Base-by-base conservation (phyloP, 2,888 invertebrate genomes). In the Odontocerum albicorne region DNA sequence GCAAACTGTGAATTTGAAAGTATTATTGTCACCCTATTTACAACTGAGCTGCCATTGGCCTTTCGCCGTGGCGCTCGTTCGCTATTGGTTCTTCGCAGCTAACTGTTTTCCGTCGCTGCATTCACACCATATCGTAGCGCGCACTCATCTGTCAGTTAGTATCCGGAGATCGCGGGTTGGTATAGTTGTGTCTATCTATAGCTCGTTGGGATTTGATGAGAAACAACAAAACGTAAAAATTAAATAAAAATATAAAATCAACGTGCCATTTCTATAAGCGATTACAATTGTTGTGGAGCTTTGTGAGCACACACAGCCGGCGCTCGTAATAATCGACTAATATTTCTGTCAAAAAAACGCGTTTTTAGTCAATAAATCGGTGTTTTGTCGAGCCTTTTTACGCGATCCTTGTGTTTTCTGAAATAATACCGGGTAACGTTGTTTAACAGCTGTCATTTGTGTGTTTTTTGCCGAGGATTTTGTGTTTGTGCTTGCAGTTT, bases 101-200 rank as follows among this genome's bases (percentile, higher is more conserved):
- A 43, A 43, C 45, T 32, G 33, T 42, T 20, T 33, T 49, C 44
- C 55, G 44, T 39, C 12, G 49, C 49, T 20, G 49, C 21, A 49
- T 55, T 55, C 55, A 55, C 20, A 4, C 22, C 20, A 31, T 38
- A 40, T 17, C 49, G 51, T 20, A 49, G 22, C 43, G 35, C 45
- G 49, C 54, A 13, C 22, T 46, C 42, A 39, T 39, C 54, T 44
- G 49, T 47, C 54, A 54, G 50, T 57, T 43, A 42, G 49, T 40
- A 40, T 38, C 15, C 21, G 55, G 21, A 50, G 27, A 36, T 35
- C 39, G 50, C 16, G 50, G 17, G 50, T 17, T 22, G 21, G 15
- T 16, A 19, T 43, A 17, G 49, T 27, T 13, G 42, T 22, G 49
- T 40, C 3, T 7, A 19, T 13, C 22, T 13, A 10, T 6, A 40